Evolutionary conservation across 2,888 invertebrate species (phyloP).

Genomic region (Belgica antarctica): DNA sequence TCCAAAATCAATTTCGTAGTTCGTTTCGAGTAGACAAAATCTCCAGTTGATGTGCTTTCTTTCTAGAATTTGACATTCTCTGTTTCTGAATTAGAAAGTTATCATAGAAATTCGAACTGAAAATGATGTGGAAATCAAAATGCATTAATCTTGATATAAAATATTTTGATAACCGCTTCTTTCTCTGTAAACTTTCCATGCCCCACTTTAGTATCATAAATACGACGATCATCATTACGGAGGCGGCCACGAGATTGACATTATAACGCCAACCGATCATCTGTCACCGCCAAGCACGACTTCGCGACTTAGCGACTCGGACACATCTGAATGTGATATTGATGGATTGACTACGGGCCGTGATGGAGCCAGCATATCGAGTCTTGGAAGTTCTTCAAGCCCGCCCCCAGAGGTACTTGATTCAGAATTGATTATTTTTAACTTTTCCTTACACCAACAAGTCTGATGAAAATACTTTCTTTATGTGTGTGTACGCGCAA

Average conservation of each 20-base stretch:
- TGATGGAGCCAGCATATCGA: conserved; percentile 85
- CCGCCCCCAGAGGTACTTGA: conserved; percentile 66
- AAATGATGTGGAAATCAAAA: conserved; percentile 6
- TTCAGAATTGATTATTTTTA: too few relatives aligned
- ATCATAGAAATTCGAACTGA: not conserved
- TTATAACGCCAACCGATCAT: conserved; percentile 77
- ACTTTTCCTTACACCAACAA: too few relatives aligned
- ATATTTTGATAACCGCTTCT: conserved; percentile 25
- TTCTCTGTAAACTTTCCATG: conserved; percentile 22
- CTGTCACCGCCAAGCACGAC: conserved; percentile 86
- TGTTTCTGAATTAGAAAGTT: not conserved
- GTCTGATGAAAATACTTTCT: too few relatives aligned
- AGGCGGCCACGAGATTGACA: conserved; percentile 59
- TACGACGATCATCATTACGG: conserved; percentile 37
- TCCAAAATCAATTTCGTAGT: too few relatives aligned
- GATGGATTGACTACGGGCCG: conserved; percentile 64
- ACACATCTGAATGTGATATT: conserved; percentile 76
- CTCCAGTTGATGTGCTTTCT: conserved; percentile 41
- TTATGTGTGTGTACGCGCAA: conserved; percentile 9
- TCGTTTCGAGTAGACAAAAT: too few relatives aligned
- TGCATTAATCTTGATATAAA: not conserved
- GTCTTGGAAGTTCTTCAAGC: conserved; percentile 86
- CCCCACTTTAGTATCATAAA: conserved; percentile 39
- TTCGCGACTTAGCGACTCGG: conserved; percentile 86
- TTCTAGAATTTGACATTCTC: not conserved